Evolutionary conservation across 1,140 invertebrate genomes (phyloP).

Genomic region (Bombus confusus): DNA sequence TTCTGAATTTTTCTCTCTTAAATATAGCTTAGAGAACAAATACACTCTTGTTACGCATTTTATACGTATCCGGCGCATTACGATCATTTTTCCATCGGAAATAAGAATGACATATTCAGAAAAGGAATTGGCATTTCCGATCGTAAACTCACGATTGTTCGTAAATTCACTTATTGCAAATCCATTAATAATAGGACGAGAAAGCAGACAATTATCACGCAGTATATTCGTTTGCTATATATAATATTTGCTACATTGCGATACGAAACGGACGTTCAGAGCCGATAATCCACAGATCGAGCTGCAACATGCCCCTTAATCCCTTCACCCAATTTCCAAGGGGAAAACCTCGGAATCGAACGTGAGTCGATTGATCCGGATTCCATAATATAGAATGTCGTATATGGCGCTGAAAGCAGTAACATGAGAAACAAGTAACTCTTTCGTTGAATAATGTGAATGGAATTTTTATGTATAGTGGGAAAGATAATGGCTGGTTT

Average conservation of each 20-base stretch:
- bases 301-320: constrained; percentile 25
- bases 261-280: background rate
- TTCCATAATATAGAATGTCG: background rate
- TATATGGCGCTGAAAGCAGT: background rate
- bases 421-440: background rate
- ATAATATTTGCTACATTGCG: background rate
- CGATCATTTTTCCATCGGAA: background rate
- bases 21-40: background rate
- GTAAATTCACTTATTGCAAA: background rate
- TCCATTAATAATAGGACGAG: background rate
- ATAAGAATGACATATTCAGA: background rate
- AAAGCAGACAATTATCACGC: background rate
- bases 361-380: constrained; percentile 40
- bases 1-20: background rate
- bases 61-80: background rate
- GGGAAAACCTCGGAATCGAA: background rate
- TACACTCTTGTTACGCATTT: background rate
- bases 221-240: background rate
- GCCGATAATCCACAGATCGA: constrained; percentile 3
- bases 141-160: background rate
- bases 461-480: too few species aligned
- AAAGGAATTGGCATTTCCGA: background rate
- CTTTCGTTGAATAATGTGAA: background rate
- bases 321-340: constrained; percentile 23
- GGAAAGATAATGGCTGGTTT: too few species aligned